Evolutionary conservation across 1,140 invertebrate genomes (phyloP).

Genomic region (Aleiodes sp.): DNA sequence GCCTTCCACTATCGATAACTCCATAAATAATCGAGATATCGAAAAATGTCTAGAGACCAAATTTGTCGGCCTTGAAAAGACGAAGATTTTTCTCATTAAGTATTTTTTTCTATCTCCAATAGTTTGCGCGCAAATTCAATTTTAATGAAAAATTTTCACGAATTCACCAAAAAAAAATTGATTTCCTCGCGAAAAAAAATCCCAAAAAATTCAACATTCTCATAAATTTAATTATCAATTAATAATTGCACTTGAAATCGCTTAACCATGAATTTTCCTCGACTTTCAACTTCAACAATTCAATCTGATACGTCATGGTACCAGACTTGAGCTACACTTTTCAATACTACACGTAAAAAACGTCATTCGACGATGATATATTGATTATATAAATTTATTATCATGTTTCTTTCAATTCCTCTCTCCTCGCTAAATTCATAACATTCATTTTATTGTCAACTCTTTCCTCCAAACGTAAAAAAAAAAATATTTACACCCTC

Average conservation of each 20-base stretch:
- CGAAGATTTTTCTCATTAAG: no score
- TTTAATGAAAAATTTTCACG: no score
- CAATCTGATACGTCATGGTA: conserved; percentile 61
- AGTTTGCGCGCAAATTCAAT: no score
- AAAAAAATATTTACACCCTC: background rate
- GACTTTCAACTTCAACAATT: conserved; percentile 39
- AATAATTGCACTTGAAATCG: conserved; percentile 43
- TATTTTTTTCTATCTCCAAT: no score
- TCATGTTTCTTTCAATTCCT: background rate
- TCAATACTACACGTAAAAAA: conserved; percentile 36
- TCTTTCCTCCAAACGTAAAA: background rate
- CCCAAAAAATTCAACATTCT: background rate
- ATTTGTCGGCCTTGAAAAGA: no score
- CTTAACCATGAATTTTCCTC: conserved; percentile 29
- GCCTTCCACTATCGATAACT: no score
- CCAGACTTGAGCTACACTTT: conserved; percentile 46
- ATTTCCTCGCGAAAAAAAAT: background rate
- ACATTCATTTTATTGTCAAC: no score
- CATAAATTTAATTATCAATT: background rate
- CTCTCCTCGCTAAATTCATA: background rate
- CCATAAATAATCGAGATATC: no score
- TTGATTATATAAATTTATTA: background rate
- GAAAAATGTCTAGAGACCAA: no score
- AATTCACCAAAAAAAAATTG: background rate
- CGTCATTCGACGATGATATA: conserved; percentile 29